These are phyloP conservation scores for Tokudaia muenninki DNA, from an alignment of 2,797 vertebrate genomes.

Conservation along the genomic window DNA sequence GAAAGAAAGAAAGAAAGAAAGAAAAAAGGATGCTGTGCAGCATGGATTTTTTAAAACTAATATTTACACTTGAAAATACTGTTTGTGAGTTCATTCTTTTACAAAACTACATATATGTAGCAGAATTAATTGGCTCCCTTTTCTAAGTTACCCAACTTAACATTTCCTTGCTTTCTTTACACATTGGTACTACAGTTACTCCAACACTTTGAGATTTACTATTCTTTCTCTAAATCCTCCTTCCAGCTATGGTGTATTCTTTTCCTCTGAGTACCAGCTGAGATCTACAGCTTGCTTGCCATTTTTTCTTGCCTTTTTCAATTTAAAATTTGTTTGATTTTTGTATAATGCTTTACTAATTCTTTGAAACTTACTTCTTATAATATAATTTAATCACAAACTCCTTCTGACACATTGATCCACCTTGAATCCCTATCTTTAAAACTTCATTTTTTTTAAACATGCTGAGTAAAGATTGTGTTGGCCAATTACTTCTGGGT, in stretches of 20 bases:
- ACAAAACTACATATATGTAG: neutral
- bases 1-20: no score
- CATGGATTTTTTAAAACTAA: neutral
- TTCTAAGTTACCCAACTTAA: neutral
- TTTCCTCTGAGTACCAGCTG: neutral
- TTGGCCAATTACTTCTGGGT: neutral
- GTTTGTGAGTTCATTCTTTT: neutral
- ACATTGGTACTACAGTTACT: neutral
- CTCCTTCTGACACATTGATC: neutral
- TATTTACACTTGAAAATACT: neutral
- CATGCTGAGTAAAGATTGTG: neutral
- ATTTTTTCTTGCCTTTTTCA: neutral
- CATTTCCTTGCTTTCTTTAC: neutral
- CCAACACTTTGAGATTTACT: neutral
- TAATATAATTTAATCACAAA: neutral
- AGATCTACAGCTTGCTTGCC: neutral
- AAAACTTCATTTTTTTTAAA: neutral
- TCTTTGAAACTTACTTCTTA: neutral
- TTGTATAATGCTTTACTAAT: neutral
- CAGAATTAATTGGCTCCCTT: neutral
- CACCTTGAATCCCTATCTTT: neutral
- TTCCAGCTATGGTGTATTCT: neutral
- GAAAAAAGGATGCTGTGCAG: no score
- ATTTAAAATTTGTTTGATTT: neutral
- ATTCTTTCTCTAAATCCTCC: neutral